Percentiles rank a stretch among this genome's conserved stretches.
Conservation (phyloP, 2,888 invertebrate genomes). For the Eupeodes latifasciatus region DNA sequence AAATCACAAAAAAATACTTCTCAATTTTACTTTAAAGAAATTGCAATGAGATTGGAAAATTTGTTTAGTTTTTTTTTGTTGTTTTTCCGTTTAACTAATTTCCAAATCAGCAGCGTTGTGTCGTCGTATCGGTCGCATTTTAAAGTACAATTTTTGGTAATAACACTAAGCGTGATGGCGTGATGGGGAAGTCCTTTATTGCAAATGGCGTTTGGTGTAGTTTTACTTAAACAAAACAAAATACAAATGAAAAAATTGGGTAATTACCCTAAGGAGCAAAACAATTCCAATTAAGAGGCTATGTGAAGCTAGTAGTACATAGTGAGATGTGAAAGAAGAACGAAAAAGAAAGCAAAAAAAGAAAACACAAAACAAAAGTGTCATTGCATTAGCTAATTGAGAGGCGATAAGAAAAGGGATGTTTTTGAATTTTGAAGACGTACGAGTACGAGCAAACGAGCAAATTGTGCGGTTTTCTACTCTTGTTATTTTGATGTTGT, state of each 20-base stretch:
- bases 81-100: conserved; percentile 49
- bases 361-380: conserved; percentile 45
- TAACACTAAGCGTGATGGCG: conserved; percentile 51
- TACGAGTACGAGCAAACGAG: neutral
- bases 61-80: conserved; percentile 27
- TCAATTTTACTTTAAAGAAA: conserved; percentile 31
- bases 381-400: conserved; percentile 76
- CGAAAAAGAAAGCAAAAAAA: conserved; percentile 15
- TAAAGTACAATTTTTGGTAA: conserved; percentile 50
- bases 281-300: conserved; percentile 72
- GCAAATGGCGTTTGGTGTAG: conserved; percentile 58
- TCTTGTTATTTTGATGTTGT: conserved; percentile 13
- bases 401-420: conserved; percentile 50
- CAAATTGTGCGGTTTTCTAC: conserved; percentile 3
- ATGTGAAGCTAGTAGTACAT: neutral
- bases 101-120: conserved; percentile 52
- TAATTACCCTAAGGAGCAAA: conserved; percentile 75
- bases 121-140: conserved; percentile 41
- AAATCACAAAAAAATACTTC: conserved; percentile 12
- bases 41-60: conserved; percentile 66
- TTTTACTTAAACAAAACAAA: conserved; percentile 57
- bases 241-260: conserved; percentile 2
- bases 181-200: conserved; percentile 49
- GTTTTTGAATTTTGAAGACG: conserved; percentile 47
- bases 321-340: conserved; percentile 13